Percentiles rank a stretch among this genome's conserved stretches.
These are phyloP conservation scores for Formica selysi DNA, from an alignment of 1,140 invertebrate genomes.

Conservation along the genomic window DNA sequence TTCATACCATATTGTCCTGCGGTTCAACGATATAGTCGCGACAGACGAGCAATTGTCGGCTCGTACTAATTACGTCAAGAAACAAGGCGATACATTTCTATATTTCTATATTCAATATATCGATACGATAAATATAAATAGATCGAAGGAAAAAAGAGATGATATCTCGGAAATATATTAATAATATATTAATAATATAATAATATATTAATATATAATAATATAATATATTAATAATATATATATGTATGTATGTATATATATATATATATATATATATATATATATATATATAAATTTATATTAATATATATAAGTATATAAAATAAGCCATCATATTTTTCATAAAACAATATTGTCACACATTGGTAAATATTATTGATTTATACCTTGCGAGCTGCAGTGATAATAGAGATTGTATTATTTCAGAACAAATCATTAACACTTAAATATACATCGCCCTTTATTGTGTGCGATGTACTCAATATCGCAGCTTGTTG, in stretches of 20 bases:
- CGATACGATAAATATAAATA: background rate
- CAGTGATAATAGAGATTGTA: background rate
- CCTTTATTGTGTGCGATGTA: background rate
- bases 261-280: too few relatives aligned
- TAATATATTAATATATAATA: too few relatives aligned
- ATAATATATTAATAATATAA: too few relatives aligned
- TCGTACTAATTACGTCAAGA: conserved; percentile 46
- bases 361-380: too few relatives aligned
- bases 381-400: background rate
- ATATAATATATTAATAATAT: too few relatives aligned
- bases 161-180: too few relatives aligned
- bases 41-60: background rate
- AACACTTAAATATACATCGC: background rate
- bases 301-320: too few relatives aligned
- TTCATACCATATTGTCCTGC: conserved; percentile 36
- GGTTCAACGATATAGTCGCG: conserved; percentile 4
- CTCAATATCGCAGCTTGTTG: background rate
- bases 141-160: background rate
- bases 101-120: background rate
- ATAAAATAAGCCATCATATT: too few relatives aligned
- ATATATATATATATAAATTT: too few relatives aligned
- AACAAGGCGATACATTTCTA: conserved; percentile 31
- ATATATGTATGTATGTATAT: too few relatives aligned
- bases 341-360: background rate
- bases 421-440: background rate